phyloP scores from a whole-genome alignment of 2,113 vertebrate species.

The Otus sunia region DNA sequence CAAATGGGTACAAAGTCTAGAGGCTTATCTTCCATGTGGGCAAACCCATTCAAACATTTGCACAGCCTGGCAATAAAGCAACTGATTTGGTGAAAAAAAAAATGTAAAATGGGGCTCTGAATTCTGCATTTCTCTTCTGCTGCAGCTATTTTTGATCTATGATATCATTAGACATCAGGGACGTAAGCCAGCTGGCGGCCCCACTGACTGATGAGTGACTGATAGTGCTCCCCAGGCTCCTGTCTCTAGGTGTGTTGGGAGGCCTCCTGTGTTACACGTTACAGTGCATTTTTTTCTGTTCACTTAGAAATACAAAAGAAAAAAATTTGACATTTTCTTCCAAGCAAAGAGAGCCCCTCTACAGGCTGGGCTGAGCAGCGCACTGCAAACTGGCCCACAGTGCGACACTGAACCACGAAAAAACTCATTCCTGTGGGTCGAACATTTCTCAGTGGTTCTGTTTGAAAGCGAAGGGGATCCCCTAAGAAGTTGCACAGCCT shows the following conservation, averaged over 20 bases:
- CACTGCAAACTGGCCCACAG: not conserved
- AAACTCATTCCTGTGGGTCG: not conserved
- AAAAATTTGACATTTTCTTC: not conserved
- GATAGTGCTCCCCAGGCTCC: not conserved
- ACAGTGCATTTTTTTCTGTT: not conserved
- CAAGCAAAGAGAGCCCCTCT: not conserved
- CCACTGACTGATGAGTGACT: not conserved
- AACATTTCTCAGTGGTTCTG: not conserved
- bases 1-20: not conserved
- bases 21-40: not conserved
- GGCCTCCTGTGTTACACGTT: not conserved
- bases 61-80: not conserved
- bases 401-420: not conserved
- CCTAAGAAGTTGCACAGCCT: not conserved
- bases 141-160: constrained; percentile 48
- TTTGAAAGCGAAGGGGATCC: not conserved
- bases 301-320: not conserved
- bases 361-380: not conserved
- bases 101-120: not conserved
- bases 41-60: not conserved
- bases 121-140: not conserved
- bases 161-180: constrained; percentile 30
- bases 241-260: not conserved
- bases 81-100: not conserved
- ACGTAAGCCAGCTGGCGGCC: constrained; percentile 32